Conservation (phyloP, 2,888 invertebrate genomes). For the Oligia fasciuncula region DNA sequence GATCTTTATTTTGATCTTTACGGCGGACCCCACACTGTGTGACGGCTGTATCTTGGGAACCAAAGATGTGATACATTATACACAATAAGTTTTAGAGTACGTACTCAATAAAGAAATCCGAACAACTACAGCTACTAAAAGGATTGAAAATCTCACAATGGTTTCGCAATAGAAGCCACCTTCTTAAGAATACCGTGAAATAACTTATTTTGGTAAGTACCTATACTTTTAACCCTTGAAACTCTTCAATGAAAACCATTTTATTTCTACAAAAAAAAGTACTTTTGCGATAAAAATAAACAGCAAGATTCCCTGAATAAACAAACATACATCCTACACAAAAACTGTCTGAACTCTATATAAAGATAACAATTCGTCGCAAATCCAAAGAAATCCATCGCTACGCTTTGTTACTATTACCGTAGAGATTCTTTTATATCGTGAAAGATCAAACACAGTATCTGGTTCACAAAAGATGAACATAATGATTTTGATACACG, state of each 20-base stretch:
- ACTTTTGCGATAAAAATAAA: slow-evolving; percentile 15
- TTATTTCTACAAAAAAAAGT: slow-evolving; percentile 10
- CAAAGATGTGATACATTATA: background rate
- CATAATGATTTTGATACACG: slow-evolving; percentile 54
- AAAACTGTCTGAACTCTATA: slow-evolving; percentile 23
- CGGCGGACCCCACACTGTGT: too few relatives aligned
- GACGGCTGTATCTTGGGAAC: background rate
- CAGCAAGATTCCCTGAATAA: slow-evolving; percentile 39
- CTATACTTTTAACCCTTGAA: background rate
- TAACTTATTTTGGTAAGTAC: background rate
- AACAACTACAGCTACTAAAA: background rate
- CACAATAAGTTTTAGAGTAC: background rate
- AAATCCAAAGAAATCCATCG: slow-evolving; percentile 52
- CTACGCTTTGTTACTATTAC: slow-evolving; percentile 55
- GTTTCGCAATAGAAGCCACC: background rate
- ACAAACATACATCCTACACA: slow-evolving; percentile 38
- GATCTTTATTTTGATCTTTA: background rate
- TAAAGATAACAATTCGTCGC: slow-evolving; percentile 50
- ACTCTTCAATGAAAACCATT: background rate
- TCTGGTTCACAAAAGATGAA: slow-evolving; percentile 56
- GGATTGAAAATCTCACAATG: background rate
- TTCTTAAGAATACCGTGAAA: background rate
- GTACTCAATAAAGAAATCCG: background rate
- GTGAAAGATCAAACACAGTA: slow-evolving; percentile 58
- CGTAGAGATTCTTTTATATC: slow-evolving; percentile 49